A percentile compares a stretch with the other conserved stretches of the same genome.
These are phyloP conservation scores for Musca vetustissima DNA, from an alignment of 1,140 invertebrate species.

Conservation along the genomic window DNA sequence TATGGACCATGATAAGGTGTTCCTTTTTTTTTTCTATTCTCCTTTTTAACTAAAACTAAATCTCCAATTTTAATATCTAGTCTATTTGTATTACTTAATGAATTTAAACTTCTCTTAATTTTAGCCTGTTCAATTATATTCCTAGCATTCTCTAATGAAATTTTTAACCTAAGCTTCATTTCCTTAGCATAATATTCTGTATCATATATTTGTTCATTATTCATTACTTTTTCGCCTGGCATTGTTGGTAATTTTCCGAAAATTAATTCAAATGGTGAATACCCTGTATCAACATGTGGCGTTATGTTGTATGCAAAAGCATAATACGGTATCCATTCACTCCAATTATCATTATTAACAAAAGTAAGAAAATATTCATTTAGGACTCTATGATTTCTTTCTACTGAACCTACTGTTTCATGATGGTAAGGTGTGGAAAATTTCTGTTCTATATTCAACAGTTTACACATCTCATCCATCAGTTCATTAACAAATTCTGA, in stretches of 20 bases:
- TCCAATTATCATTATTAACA: constrained; percentile 9
- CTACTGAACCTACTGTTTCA: constrained; percentile 25
- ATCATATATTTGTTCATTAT: background rate
- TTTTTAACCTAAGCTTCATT: constrained; percentile 4
- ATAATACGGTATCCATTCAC: constrained; percentile 4
- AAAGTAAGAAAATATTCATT: constrained; percentile 28
- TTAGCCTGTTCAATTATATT: background rate
- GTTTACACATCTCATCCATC: constrained; percentile 13
- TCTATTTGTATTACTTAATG: constrained; percentile 2
- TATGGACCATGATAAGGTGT: constrained; percentile 8
- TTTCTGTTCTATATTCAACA: constrained; percentile 20
- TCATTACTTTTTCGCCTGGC: background rate
- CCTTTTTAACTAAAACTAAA: constrained; percentile 11
- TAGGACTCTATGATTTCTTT: constrained; percentile 27
- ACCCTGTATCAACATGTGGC: background rate
- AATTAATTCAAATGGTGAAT: constrained; percentile 7
- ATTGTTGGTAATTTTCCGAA: background rate
- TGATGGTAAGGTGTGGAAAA: constrained; percentile 28
- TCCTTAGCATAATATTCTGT: constrained; percentile 9
- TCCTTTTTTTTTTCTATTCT: constrained; percentile 13
- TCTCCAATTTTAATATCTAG: constrained; percentile 13
- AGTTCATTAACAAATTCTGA: constrained; percentile 31
- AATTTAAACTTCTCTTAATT: background rate
- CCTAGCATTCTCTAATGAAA: constrained; percentile 2
- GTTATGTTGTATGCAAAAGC: constrained; percentile 22